Evolutionary conservation across 2,888 invertebrate species (phyloP), one percentile per base, ranked within the genome.

Genomic region (Galerucella nymphaeae): DNA sequence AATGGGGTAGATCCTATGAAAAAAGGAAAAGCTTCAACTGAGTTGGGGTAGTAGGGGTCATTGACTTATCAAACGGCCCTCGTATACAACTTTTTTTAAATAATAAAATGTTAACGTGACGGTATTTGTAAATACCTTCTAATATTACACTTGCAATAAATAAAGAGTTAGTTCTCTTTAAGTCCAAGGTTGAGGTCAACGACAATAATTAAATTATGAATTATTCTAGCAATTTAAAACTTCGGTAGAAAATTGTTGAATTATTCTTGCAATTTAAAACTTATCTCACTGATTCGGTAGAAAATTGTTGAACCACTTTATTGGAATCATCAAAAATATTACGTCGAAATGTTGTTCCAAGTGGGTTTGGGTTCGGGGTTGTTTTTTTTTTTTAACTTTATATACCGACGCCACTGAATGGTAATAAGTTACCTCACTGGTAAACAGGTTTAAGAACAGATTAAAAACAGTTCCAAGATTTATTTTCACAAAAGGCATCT

Each of bases 171-270:
- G 53, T n/a, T n/a, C n/a, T n/a, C n/a, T 65, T 30, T 53, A 65
- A 50, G 50, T 50, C 50, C 65, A 65, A 65, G 55, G 65, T 53
- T 65, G 65, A 53, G 65, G 65, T 65, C 65, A 65, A 65, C 13
- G 50, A 53, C 65, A 45, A 45, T 64, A 9, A 30, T 48, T 50
- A 48, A 30, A 50, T 48, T 45, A 48, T 64, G 63, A 45, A 64
- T 63, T 53, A 53, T 18, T 16, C 2, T 9, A 2, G 18, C 9
- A 10, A 50, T 50, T 8, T 13, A 6, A 16, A 58, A 58, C 14
- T 30, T 59, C 38, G 14, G 38, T 23, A 30, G 14, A 57, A 57
- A 57, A 13, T 23, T 57, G 57, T 23, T n/a, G 3, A 23, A 23
- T 63, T 53, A 53, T 18, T 16, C 2, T 9, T 3, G 18, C 9